These are phyloP conservation scores for Holcopasites calliopsidis DNA, from an alignment of 1,140 invertebrate species.

Conservation along the genomic window DNA sequence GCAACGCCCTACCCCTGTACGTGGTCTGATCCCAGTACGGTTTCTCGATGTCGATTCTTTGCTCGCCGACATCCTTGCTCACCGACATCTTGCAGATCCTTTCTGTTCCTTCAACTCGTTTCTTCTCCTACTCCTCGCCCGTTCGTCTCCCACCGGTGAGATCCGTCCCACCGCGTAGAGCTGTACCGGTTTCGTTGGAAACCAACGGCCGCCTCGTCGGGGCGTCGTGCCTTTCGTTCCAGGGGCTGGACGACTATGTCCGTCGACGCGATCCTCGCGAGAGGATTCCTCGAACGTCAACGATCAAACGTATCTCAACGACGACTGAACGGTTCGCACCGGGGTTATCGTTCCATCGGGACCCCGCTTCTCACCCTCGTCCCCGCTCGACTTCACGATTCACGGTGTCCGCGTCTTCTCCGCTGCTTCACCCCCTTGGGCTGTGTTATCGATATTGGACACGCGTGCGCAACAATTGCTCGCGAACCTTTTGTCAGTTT, in stretches of 20 bases:
- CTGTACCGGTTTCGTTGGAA: neutral
- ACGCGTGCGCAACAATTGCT: slow-evolving; percentile 25
- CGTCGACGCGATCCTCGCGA: neutral
- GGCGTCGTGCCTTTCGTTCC: neutral
- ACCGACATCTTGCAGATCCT: slow-evolving; percentile 11
- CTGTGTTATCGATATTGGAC: slow-evolving; percentile 26
- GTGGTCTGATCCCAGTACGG: slow-evolving; percentile 93
- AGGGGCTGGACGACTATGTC: neutral
- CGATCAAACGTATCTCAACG: neutral
- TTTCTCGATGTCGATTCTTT: slow-evolving; percentile 86
- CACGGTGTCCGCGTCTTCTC: slow-evolving; percentile 11
- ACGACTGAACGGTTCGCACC: neutral
- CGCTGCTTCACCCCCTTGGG: slow-evolving; percentile 20
- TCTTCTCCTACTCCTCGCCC: neutral
- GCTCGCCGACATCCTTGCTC: neutral
- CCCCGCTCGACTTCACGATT: slow-evolving; percentile 9
- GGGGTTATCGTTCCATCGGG: neutral
- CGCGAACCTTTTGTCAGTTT: slow-evolving; percentile 28
- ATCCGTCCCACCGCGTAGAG: slow-evolving; percentile 9
- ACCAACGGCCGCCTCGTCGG: neutral
- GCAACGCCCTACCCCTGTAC: slow-evolving; percentile 91
- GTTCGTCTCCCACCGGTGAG: neutral
- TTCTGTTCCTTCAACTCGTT: neutral
- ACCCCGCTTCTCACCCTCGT: neutral
- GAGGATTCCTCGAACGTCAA: neutral